Percentiles rank a stretch among this genome's conserved stretches.
Evolutionary conservation across 2,113 vertebrate species (phyloP).

Genomic region (Gallinago undulata): DNA sequence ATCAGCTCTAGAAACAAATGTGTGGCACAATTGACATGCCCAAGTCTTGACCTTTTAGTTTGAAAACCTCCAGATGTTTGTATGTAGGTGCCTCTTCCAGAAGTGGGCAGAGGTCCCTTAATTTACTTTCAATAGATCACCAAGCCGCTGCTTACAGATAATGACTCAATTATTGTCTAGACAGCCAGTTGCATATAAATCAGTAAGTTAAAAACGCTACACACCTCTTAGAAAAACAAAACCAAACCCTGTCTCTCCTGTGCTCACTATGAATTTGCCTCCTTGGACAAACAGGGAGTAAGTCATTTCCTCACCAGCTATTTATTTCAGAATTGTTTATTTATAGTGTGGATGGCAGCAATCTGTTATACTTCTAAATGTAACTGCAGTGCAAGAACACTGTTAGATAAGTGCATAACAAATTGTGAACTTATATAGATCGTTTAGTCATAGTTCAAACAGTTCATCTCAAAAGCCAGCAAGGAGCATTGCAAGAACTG

Average conservation of each 20-base stretch:
- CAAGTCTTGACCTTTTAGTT: not conserved
- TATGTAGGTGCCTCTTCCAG: not conserved
- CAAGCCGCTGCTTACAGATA: not conserved
- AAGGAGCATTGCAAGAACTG: not conserved
- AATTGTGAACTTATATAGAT: not conserved
- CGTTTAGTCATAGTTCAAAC: not conserved
- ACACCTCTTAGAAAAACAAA: constrained; percentile 21
- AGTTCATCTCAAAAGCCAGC: not conserved
- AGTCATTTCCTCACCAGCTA: not conserved
- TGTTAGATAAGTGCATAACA: not conserved
- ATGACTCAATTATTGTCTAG: not conserved
- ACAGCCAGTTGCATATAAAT: not conserved
- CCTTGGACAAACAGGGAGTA: not conserved
- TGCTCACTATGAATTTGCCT: not conserved
- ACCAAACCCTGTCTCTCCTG: not conserved
- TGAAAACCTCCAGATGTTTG: not conserved
- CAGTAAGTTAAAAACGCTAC: not conserved
- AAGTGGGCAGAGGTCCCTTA: not conserved
- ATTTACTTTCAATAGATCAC: not conserved
- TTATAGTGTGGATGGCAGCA: not conserved
- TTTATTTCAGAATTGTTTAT: not conserved
- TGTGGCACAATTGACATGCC: not conserved
- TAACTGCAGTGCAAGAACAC: not conserved
- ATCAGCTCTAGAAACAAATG: not conserved
- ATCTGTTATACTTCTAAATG: not conserved